These are phyloP conservation scores for Catocala nupta DNA, from an alignment of 2,888 invertebrate species.

Conservation along the genomic window DNA sequence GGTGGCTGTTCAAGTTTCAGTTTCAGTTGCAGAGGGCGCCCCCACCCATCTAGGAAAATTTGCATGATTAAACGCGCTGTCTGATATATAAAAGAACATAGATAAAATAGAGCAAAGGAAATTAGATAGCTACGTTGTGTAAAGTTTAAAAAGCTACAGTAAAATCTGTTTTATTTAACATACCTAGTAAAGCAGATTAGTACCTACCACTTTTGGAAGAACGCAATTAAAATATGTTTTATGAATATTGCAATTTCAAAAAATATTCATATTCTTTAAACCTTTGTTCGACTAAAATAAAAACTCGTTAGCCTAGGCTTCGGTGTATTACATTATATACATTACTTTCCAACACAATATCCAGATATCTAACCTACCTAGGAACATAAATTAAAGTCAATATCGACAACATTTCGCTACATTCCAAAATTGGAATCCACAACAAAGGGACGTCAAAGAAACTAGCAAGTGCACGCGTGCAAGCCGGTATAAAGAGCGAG, in stretches of 20 bases:
- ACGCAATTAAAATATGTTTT: too few species aligned
- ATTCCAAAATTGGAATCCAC: constrained; percentile 82
- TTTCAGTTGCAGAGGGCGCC: constrained; percentile 74
- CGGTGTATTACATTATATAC: background rate
- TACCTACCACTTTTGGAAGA: too few species aligned
- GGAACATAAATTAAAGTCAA: constrained; percentile 54
- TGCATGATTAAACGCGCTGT: constrained; percentile 80
- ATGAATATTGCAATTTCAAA: too few species aligned
- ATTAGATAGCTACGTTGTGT: constrained; percentile 27
- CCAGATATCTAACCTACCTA: background rate
- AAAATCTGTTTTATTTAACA: background rate
- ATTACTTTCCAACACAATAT: background rate
- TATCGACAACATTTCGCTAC: constrained; percentile 58
- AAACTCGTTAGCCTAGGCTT: too few species aligned
- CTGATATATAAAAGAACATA: constrained; percentile 69
- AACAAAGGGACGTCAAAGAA: constrained; percentile 85
- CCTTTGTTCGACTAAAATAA: too few species aligned
- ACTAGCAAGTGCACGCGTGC: constrained; percentile 85
- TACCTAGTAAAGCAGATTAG: too few species aligned
- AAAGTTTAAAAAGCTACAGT: constrained; percentile 1
- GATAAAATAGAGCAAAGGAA: constrained; percentile 52
- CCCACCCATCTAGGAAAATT: constrained; percentile 78
- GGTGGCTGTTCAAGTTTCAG: constrained; percentile 78
- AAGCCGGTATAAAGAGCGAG: constrained; percentile 81
- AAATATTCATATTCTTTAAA: too few species aligned